Conservation (phyloP, 2,113 vertebrate genomes). For the Pyxicephalus adspersus region DNA sequence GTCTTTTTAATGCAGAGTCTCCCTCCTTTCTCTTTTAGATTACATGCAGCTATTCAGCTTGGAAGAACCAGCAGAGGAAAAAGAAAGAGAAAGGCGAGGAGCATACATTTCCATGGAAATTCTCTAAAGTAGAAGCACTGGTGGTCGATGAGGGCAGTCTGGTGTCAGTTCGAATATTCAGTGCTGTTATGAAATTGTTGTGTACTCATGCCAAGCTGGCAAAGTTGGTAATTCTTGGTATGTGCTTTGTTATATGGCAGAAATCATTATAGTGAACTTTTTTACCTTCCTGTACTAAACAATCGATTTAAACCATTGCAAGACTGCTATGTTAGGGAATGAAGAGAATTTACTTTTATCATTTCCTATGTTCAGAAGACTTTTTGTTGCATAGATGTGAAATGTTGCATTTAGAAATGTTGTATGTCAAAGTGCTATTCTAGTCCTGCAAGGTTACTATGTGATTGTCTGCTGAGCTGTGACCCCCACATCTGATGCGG, state of each 20-base stretch:
- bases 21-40: conserved; percentile 66
- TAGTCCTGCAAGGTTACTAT: too few relatives aligned
- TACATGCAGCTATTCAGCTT: conserved; percentile 71
- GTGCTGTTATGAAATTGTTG: conserved; percentile 74
- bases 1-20: not conserved
- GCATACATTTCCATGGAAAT: conserved; percentile 70
- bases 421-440: too few relatives aligned
- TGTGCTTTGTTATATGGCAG: too few relatives aligned
- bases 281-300: too few relatives aligned
- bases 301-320: not conserved
- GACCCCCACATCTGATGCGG: too few relatives aligned
- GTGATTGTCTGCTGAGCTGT: too few relatives aligned
- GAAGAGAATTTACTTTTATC: too few relatives aligned
- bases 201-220: conserved; percentile 70
- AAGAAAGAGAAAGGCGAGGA: not conserved
- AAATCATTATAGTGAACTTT: too few relatives aligned
- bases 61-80: conserved; percentile 52
- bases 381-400: too few relatives aligned
- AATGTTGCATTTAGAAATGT: too few relatives aligned
- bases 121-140: conserved; percentile 75
- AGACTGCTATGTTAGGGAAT: too few relatives aligned
- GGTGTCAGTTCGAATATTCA: conserved; percentile 76
- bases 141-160: conserved; percentile 88
- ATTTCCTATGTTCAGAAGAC: too few relatives aligned
- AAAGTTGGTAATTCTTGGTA: conserved; percentile 83